phyloP scores from a whole-genome alignment of 2,113 vertebrate species.

The Aythya baeri region DNA sequence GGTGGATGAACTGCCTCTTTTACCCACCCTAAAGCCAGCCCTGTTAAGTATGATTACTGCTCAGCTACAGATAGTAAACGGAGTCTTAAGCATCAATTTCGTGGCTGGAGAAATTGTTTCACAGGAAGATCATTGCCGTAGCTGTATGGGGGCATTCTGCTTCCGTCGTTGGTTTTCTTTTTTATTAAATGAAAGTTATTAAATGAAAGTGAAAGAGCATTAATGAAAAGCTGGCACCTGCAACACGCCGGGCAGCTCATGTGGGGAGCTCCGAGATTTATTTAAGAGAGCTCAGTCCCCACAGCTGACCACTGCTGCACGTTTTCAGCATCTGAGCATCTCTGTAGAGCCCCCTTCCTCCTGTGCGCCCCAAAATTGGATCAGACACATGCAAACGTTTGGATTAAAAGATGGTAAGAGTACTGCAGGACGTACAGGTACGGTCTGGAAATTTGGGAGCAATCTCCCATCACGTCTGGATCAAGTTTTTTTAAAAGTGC shows the following conservation, averaged over 20 bases:
- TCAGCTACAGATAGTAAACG: background rate
- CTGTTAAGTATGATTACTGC: constrained; percentile 4
- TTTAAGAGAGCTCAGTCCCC: background rate
- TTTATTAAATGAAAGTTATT: background rate
- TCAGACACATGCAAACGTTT: background rate
- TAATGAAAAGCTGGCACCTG: background rate
- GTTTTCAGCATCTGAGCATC: background rate
- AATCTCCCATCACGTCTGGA: background rate
- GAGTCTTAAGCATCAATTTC: constrained; percentile 27
- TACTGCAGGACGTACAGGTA: background rate
- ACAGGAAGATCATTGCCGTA: background rate
- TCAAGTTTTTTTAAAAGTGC: background rate
- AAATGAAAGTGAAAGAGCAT: background rate
- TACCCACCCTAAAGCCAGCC: background rate
- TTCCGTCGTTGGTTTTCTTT: background rate
- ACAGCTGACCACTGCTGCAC: background rate
- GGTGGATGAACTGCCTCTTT: background rate
- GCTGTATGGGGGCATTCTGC: background rate
- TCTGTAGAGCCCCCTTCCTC: background rate
- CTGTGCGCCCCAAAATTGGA: background rate
- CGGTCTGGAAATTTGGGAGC: background rate
- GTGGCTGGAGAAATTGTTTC: background rate
- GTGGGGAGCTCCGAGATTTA: background rate
- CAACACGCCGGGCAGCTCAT: accelerated
- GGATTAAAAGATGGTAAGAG: background rate